Conservation (phyloP, 2,797 vertebrate genomes). For the Tinamus major region DNA sequence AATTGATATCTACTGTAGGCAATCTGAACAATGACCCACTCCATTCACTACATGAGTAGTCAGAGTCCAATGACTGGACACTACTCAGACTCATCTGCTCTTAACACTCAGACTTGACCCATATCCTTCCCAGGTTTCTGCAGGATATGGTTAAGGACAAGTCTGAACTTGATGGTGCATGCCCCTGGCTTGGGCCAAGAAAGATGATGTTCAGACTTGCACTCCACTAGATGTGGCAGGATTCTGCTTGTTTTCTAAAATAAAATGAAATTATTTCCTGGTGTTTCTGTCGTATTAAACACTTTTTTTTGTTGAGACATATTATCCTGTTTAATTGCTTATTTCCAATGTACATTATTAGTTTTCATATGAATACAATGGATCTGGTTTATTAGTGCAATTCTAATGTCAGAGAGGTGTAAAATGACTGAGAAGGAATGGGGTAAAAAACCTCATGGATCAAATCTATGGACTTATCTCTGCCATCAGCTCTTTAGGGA, state of each 20-base stretch:
- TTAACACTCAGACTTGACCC: neutral
- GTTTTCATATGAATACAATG: neutral
- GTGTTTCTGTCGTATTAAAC: constrained; percentile 64
- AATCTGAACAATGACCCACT: neutral
- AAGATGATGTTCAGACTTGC: fast-evolving
- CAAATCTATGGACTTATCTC: neutral
- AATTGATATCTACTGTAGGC: neutral
- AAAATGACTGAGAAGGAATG: neutral
- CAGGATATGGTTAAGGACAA: neutral
- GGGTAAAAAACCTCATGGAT: neutral
- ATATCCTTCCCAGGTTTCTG: neutral
- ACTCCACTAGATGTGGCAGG: neutral
- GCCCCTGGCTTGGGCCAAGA: neutral
- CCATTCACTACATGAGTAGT: neutral
- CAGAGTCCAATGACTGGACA: neutral
- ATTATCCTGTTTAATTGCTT: constrained; percentile 59
- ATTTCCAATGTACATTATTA: constrained; percentile 37
- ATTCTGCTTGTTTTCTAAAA: neutral
- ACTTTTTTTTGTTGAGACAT: constrained; percentile 56
- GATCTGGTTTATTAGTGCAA: neutral
- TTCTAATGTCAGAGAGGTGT: neutral
- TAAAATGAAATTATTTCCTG: constrained; percentile 30
- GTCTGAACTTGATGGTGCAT: neutral
- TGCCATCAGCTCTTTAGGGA: neutral
- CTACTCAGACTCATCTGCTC: fast-evolving